Conservation (phyloP, 30 jellyfish, hydroid and myxozoan species). For the Calvadosia cruxmelitensis region DNA sequence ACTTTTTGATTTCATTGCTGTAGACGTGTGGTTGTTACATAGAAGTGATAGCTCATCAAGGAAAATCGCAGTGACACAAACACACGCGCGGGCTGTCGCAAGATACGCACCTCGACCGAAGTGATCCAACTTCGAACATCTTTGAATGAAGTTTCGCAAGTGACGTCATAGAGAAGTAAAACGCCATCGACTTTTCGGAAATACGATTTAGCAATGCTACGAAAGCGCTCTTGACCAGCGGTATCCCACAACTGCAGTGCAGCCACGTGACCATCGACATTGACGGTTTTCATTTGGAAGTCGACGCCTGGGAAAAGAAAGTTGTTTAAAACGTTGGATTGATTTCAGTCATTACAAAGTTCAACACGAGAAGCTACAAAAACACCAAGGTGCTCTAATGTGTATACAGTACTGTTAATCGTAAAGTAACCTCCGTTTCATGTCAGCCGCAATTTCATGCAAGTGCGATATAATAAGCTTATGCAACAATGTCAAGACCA, state of each 20-base stretch:
- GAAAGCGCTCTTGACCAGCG: slow-evolving; percentile 95
- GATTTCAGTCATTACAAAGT: no score
- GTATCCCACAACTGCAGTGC: slow-evolving; percentile 96
- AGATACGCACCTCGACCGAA: slow-evolving; percentile 40
- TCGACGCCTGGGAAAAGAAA: slow-evolving; percentile 91
- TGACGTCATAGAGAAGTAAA: slow-evolving; percentile 90
- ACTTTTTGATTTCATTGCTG: no score
- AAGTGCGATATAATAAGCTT: no score
- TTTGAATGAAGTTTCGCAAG: slow-evolving; percentile 82
- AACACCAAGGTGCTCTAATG: no score
- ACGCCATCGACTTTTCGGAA: slow-evolving; percentile 97
- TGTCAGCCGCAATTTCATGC: no score
- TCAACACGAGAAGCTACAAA: no score
- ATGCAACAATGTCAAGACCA: no score
- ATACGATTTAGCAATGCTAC: slow-evolving; percentile 92
- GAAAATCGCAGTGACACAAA: not conserved
- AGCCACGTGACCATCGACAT: slow-evolving; percentile 52
- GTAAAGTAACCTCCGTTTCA: no score
- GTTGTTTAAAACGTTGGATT: no score
- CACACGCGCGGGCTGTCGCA: not conserved
- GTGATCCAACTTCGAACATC: slow-evolving; percentile 94
- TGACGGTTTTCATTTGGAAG: slow-evolving; percentile 74
- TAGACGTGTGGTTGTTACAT: no score
- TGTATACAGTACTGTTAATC: no score
- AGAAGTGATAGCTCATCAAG: no score